Base-by-base conservation (phyloP, 2,888 invertebrate species). In the Stegana nigrithorax region DNA sequence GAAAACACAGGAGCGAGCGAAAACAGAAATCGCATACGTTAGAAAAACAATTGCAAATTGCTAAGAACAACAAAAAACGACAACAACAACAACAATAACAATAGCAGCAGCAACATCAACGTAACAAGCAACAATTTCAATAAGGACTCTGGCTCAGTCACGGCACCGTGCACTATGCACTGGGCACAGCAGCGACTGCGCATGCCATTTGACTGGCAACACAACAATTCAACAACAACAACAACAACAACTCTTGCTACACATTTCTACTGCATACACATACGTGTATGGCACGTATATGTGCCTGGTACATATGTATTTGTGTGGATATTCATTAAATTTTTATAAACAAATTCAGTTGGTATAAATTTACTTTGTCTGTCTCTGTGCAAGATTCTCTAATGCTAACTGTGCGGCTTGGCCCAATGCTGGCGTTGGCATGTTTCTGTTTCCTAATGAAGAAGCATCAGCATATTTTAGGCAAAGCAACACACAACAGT, bases 311-410 rank as follows among this genome's bases (percentile, higher is more conserved):
- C n/a, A n/a, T n/a, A n/a, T n/a, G n/a, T n/a, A n/a, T 36, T 55
- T 61, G 70, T 69, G 67, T 76, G 72, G 73, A 70, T 78, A 81
- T 80, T 81, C 83, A 81, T 83, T 83, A 81, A 81, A 81, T 81
- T 83, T 81, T 75, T 81, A 81, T 80, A 82, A 81, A 81, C 81
- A 82, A 82, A 82, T 80, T 78, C 72, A 71, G 72, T 71, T 72
- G 69, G 73, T 73, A 82, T 78, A 81, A 77, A 82, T 82, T 76
- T 69, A 67, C 66, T 65, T 67, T 67, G 68, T 64, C 61, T 66
- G 63, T 71, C 66, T 64, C 63, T 7, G 44, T 36, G 44, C 23
- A 47, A 25, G 23, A 23, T 47, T 47, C 17, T 47, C 25, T 21
- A 47, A 23, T 14, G 12, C 25, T 47, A 25, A 47, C 47, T 25